Percentiles rank a stretch among this genome's conserved stretches.
phyloP scores from a whole-genome alignment of 2,888 invertebrate genomes.

The Ptilodon capucinus region DNA sequence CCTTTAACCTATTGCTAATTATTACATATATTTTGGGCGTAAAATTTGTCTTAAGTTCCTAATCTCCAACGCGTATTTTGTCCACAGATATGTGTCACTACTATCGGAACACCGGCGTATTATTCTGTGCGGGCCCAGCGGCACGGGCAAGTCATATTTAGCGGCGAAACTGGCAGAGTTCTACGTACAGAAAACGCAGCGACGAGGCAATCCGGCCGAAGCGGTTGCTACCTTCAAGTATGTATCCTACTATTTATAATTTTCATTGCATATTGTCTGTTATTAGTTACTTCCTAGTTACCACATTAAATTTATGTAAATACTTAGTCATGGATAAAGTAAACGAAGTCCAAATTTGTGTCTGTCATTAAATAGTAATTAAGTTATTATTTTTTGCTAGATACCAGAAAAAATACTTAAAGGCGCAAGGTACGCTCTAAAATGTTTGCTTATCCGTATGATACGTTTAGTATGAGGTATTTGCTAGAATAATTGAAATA shows the following conservation, averaged over 20 bases:
- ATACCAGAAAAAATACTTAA: too few species aligned
- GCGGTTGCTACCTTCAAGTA: conserved; percentile 97
- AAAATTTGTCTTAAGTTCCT: background rate
- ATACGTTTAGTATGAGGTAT: too few species aligned
- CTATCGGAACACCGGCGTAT: conserved; percentile 96
- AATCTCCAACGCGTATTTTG: background rate
- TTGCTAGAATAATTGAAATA: too few species aligned
- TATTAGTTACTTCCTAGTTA: too few species aligned
- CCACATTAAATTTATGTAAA: too few species aligned
- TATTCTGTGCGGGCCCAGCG: conserved; percentile 97
- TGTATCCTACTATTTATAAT: conserved; percentile 61
- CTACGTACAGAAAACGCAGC: conserved; percentile 90
- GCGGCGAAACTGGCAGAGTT: conserved; percentile 97
- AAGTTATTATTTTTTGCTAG: too few species aligned
- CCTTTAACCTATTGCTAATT: background rate
- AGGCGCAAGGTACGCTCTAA: too few species aligned
- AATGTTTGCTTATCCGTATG: too few species aligned
- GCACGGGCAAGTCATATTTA: conserved; percentile 98
- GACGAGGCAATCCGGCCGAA: conserved; percentile 92
- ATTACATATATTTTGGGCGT: background rate
- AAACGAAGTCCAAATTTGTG: too few species aligned
- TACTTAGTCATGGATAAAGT: too few species aligned
- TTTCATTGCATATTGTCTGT: too few species aligned
- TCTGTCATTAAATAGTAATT: too few species aligned
- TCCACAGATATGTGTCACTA: conserved; percentile 87